Evolutionary conservation across 2,888 invertebrate genomes (phyloP).

Genomic region (Tineola bisselliella): DNA sequence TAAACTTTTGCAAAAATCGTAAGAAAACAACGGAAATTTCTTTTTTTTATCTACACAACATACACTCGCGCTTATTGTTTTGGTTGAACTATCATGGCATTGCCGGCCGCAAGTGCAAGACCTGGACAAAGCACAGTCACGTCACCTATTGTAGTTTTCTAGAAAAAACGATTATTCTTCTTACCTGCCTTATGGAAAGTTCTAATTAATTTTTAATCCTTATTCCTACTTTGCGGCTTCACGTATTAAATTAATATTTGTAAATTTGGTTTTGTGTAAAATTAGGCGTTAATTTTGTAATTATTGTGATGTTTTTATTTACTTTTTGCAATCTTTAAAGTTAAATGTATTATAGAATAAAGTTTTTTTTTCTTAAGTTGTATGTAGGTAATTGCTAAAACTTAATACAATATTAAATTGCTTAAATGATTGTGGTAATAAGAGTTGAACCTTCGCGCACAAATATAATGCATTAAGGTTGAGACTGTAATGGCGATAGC

Average conservation of each 20-base stretch:
- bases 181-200: too few relatives aligned
- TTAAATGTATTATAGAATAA: not conserved
- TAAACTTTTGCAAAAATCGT: too few relatives aligned
- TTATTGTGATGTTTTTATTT: too few relatives aligned
- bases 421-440: not conserved
- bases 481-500: not conserved
- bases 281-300: not conserved
- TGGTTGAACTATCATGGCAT: too few relatives aligned
- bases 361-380: not conserved
- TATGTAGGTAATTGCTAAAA: too few relatives aligned
- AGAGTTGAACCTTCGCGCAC: not conserved
- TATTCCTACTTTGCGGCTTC: conserved; percentile 46
- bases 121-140: conserved; percentile 38
- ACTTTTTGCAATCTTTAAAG: not conserved
- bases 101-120: too few relatives aligned
- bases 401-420: not conserved
- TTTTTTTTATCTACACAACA: too few relatives aligned
- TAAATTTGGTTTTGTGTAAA: not conserved
- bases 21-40: too few relatives aligned
- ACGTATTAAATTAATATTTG: conserved; percentile 41
- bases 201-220: conserved; percentile 60
- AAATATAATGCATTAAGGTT: not conserved
- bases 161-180: too few relatives aligned
- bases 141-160: too few relatives aligned
- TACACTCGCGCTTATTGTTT: too few relatives aligned